A percentile compares a stretch with the other conserved stretches of the same genome.
These are phyloP conservation scores for Drosophila mauritiana DNA, from an alignment of 1,140 invertebrate genomes.

Conservation along the genomic window DNA sequence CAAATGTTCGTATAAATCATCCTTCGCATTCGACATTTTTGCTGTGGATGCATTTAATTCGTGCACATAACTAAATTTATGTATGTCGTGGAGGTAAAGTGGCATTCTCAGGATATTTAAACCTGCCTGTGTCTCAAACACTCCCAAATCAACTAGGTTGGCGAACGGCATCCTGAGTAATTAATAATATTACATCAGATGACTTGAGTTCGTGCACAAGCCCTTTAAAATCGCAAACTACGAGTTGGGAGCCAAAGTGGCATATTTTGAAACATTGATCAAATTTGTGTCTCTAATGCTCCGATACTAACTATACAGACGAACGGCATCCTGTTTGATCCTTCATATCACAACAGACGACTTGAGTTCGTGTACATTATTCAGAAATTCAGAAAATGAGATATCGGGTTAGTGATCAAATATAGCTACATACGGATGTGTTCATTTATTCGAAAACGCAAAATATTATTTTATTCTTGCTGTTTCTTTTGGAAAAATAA, in stretches of 20 bases:
- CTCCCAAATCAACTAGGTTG: slow-evolving; percentile 19
- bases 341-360: slow-evolving; percentile 36
- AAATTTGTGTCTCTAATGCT: slow-evolving; percentile 52
- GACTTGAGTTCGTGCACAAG: not conserved
- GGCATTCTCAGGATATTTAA: slow-evolving; percentile 20
- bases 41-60: not conserved
- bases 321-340: slow-evolving; percentile 5
- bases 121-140: slow-evolving; percentile 42
- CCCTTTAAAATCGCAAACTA: slow-evolving; percentile 2
- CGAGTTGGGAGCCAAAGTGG: slow-evolving; percentile 51
- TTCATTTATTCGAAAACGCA: not conserved
- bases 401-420: slow-evolving; percentile 4
- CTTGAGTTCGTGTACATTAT: slow-evolving; percentile 44
- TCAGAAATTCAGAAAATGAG: too few species aligned
- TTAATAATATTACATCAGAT: too few species aligned
- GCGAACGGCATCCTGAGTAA: slow-evolving; percentile 49
- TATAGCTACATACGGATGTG: not conserved
- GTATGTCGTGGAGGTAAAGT: not conserved
- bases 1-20: not conserved
- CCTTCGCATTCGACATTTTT: not conserved
- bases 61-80: not conserved
- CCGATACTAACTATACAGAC: slow-evolving; percentile 29
- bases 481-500: not conserved
- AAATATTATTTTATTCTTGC: not conserved
- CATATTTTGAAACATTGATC: slow-evolving; percentile 6